phyloP scores from a whole-genome alignment of 1,140 invertebrate species.

The Lethrus apterus region DNA sequence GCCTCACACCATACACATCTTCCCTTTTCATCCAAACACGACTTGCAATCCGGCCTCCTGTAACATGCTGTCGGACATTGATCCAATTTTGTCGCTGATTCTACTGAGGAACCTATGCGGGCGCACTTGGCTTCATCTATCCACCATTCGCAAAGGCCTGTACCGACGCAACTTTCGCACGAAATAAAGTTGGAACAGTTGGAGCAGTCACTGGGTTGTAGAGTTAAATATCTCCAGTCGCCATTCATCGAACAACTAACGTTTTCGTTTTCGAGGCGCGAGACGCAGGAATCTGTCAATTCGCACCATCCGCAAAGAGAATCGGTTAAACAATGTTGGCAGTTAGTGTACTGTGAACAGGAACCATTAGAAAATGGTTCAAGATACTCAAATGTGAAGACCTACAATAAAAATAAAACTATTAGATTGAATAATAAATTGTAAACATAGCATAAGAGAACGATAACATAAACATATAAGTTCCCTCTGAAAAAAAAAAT shows the following conservation, averaged over 20 bases:
- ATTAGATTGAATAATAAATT: no score
- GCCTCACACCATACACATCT: constrained; percentile 94
- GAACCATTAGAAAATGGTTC: constrained; percentile 75
- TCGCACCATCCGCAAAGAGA: constrained; percentile 87
- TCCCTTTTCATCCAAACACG: constrained; percentile 76
- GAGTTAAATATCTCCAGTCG: constrained; percentile 71
- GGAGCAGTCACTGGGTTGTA: constrained; percentile 72
- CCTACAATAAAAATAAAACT: no score
- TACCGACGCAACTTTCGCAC: constrained; percentile 66
- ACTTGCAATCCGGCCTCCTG: constrained; percentile 64
- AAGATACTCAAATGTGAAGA: constrained; percentile 81
- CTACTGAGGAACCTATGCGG: constrained; percentile 61
- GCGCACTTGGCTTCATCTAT: constrained; percentile 76
- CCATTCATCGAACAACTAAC: constrained; percentile 47
- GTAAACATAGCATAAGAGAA: no score
- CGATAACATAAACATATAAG: no score
- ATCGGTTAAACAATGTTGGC: constrained; percentile 81
- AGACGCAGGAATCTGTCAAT: constrained; percentile 55
- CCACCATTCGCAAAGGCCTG: constrained; percentile 77
- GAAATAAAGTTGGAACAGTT: constrained; percentile 85
- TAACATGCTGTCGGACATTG: constrained; percentile 71
- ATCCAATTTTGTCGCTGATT: constrained; percentile 54
- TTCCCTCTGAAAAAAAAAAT: no score
- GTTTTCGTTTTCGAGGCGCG: constrained; percentile 56
- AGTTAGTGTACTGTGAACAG: constrained; percentile 75